These are phyloP conservation scores for Tyto alba DNA, from an alignment of 2,113 vertebrate genomes.

Conservation along the genomic window DNA sequence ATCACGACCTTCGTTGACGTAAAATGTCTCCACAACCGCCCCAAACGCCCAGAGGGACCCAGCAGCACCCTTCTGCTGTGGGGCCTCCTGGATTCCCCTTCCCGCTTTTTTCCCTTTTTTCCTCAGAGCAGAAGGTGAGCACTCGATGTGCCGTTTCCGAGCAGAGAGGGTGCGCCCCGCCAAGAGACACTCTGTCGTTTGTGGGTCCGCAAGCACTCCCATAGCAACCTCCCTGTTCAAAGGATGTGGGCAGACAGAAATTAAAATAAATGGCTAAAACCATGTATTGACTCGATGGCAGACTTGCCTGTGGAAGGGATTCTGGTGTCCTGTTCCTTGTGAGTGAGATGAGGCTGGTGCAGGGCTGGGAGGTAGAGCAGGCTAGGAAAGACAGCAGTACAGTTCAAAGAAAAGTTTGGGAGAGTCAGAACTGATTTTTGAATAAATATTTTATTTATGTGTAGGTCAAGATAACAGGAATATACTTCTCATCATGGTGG, in stretches of 20 bases:
- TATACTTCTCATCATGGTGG: neutral
- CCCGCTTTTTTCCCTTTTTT: rapidly evolving
- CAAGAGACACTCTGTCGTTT: rapidly evolving
- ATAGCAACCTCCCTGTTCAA: neutral
- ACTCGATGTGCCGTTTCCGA: rapidly evolving
- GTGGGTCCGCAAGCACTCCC: rapidly evolving
- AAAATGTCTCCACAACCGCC: no score
- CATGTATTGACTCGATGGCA: rapidly evolving
- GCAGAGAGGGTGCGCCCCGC: rapidly evolving
- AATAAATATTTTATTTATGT: neutral
- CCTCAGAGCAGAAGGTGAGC: neutral
- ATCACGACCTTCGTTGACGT: no score
- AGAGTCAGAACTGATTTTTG: neutral
- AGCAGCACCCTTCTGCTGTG: rapidly evolving
- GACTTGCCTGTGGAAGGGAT: neutral
- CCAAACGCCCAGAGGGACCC: rapidly evolving
- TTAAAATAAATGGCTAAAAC: neutral
- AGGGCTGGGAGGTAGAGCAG: neutral
- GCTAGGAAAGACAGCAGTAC: neutral
- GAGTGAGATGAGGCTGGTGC: rapidly evolving
- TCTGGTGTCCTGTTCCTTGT: neutral
- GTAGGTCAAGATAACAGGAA: neutral
- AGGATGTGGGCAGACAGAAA: neutral
- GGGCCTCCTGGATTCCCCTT: no score
- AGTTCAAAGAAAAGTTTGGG: neutral